Evolutionary conservation across 2,888 invertebrate genomes (phyloP), one percentile per base, ranked within the genome.

Genomic region (Ferrisia virgata): DNA sequence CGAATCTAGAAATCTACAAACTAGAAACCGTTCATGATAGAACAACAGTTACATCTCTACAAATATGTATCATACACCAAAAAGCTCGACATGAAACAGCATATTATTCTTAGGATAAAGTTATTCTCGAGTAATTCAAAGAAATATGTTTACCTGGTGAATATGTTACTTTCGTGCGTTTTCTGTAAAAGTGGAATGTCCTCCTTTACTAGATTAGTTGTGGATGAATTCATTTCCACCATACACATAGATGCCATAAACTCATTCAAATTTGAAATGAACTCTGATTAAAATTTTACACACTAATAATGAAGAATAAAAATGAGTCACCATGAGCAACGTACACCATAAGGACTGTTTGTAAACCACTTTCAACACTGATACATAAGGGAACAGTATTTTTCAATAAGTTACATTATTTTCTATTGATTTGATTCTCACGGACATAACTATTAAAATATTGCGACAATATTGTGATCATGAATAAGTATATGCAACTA

Each of bases 161-260:
- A 91, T 88, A 91, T 91, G 88, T 90, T 91, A 39, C 85, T 87
- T 85, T 87, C 86, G 86, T 89, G 90, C 85, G 92, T 89, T 88
- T 92, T 93, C 87, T 91, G 91, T 88, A 93, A 92, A 87, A 93
- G 89, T 81, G 93, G 93, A 87, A 93, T 92, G 88, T 93, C 93
- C 89, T 93, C 93, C 88, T 91, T 93, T 86, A 91, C 91, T 86
- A 91, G 89, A 85, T 87, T 86, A 6, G 87, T 87, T 11, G 87
- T 87, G 33, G 85, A 86, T 83, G 85, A 86, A 85, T 86, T 84
- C 86, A 87, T 86, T 86, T 87, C 87, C 33, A 87, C 87, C 69
- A 87, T 85, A 85, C 87, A 87, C 28, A 87, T 86, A 85, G 87
- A 87, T 78, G 87, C 87, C 86, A 86, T 86, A 84, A 85, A 86